These are phyloP conservation scores for Drosophila kuntzei DNA, from an alignment of 2,888 invertebrate genomes.

Conservation along the genomic window DNA sequence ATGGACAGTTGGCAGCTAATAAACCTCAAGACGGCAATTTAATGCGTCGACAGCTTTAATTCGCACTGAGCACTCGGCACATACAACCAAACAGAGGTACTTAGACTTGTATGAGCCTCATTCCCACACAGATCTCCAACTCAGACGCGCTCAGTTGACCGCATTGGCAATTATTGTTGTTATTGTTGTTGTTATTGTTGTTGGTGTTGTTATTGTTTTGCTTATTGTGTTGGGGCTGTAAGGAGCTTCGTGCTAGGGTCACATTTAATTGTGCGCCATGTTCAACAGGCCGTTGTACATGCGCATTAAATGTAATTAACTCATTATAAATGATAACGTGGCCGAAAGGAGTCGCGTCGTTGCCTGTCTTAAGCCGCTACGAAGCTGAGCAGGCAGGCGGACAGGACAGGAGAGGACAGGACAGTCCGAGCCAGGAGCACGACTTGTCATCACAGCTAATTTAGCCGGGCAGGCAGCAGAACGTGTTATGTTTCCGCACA, in stretches of 20 bases:
- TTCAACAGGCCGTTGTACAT: conserved; percentile 81
- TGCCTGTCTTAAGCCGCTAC: conserved; percentile 64
- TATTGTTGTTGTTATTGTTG: conserved; percentile 31
- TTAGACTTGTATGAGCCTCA: conserved; percentile 1
- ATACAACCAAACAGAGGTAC: conserved; percentile 22
- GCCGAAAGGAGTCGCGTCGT: conserved; percentile 58
- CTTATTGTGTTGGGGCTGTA: conserved; percentile 8
- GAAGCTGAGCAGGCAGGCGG: conserved; percentile 28
- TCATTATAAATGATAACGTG: conserved; percentile 82
- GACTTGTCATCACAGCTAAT: conserved; percentile 73
- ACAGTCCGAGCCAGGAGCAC: conserved; percentile 22
- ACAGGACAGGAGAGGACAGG: conserved; percentile 13
- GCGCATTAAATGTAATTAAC: conserved; percentile 82
- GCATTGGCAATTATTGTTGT: conserved; percentile 44
- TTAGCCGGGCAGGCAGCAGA: conserved; percentile 50
- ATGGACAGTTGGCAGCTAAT: conserved; percentile 51
- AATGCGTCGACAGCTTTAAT: conserved; percentile 63
- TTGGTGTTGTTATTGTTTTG: conserved; percentile 29
- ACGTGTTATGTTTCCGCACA: conserved; percentile 63
- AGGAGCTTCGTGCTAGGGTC: conserved; percentile 65
- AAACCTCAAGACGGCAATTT: conserved; percentile 57
- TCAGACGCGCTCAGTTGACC: conserved; percentile 51
- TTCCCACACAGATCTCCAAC: conserved; percentile 12
- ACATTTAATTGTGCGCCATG: conserved; percentile 77
- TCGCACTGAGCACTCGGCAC: conserved; percentile 33